Evolutionary conservation across 2,888 invertebrate species (phyloP).

Genomic region (Cosmia pyralina): DNA sequence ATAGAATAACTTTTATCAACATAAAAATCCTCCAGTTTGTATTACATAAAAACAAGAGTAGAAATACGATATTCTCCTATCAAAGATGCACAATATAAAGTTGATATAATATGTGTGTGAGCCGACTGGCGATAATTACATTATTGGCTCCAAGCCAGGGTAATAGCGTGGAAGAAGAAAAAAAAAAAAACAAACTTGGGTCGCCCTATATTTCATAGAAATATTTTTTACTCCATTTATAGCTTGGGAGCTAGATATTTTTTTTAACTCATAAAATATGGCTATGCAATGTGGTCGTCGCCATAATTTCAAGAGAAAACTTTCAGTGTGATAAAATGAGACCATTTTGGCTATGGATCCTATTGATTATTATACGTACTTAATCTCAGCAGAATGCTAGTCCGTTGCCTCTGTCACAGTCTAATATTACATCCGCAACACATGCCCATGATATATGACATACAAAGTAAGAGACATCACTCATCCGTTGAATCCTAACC

Average conservation of each 20-base stretch:
- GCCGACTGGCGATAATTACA: slow-evolving; percentile 55
- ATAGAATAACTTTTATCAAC: too few relatives aligned
- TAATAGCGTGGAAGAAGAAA: slow-evolving; percentile 46
- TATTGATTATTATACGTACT: neutral
- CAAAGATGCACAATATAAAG: slow-evolving; percentile 16
- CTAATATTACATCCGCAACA: neutral
- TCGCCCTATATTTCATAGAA: slow-evolving; percentile 49
- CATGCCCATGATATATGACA: neutral
- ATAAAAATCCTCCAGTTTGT: too few relatives aligned
- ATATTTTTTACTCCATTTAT: slow-evolving; percentile 44
- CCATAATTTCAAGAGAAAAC: slow-evolving; percentile 6
- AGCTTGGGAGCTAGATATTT: slow-evolving; percentile 2
- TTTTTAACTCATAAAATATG: slow-evolving; percentile 14
- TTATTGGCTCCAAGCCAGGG: slow-evolving; percentile 59
- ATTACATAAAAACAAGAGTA: neutral
- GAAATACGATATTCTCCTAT: neutral
- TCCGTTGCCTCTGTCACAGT: neutral
- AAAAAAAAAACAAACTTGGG: slow-evolving; percentile 46
- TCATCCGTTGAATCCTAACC: slow-evolving; percentile 33
- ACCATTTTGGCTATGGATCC: neutral
- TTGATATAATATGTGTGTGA: slow-evolving; percentile 33
- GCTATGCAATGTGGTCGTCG: neutral
- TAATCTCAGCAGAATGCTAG: neutral
- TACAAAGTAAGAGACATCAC: slow-evolving; percentile 20
- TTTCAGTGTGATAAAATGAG: neutral